Percentiles rank a stretch among this genome's conserved stretches.
Evolutionary conservation across 2,888 invertebrate species (phyloP).

Genomic region (Thumatha senex): DNA sequence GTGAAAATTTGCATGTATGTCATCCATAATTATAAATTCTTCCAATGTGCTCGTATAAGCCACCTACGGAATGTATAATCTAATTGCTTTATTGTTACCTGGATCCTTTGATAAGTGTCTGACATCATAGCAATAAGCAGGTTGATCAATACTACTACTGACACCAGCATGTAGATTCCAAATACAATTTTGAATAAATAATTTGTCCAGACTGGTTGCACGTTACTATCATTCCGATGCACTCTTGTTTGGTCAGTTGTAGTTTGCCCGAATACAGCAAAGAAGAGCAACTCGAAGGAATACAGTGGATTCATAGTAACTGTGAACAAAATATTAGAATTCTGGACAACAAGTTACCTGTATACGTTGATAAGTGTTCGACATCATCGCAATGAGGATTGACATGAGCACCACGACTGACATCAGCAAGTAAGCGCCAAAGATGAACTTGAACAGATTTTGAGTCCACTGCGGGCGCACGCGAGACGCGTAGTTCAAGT

Average conservation of each 20-base stretch:
- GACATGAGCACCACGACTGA: constrained; percentile 99
- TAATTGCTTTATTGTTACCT: constrained; percentile 86
- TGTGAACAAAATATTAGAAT: constrained; percentile 85
- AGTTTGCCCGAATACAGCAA: constrained; percentile 98
- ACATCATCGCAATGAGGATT: constrained; percentile 99
- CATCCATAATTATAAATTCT: background rate
- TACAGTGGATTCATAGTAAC: constrained; percentile 95
- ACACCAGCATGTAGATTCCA: constrained; percentile 99
- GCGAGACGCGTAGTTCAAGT: constrained; percentile 89
- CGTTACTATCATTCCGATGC: constrained; percentile 85
- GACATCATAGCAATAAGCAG: constrained; percentile 99
- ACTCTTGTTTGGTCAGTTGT: constrained; percentile 88
- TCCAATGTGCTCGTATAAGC: background rate
- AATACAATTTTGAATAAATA: constrained; percentile 94
- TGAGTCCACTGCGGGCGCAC: constrained; percentile 92
- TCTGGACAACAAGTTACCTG: constrained; percentile 89
- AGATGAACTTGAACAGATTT: constrained; percentile 94
- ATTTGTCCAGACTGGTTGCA: constrained; percentile 92
- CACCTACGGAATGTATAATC: background rate
- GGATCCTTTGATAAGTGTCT: constrained; percentile 99
- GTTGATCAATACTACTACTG: constrained; percentile 99
- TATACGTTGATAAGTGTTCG: constrained; percentile 99
- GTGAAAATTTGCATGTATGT: no score
- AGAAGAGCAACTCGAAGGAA: constrained; percentile 99
- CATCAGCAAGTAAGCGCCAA: constrained; percentile 99